Evolutionary conservation across 2,797 vertebrate genomes (phyloP), one percentile per base, ranked within the genome.

Genomic region (Rhadinocentrus ornatus): DNA sequence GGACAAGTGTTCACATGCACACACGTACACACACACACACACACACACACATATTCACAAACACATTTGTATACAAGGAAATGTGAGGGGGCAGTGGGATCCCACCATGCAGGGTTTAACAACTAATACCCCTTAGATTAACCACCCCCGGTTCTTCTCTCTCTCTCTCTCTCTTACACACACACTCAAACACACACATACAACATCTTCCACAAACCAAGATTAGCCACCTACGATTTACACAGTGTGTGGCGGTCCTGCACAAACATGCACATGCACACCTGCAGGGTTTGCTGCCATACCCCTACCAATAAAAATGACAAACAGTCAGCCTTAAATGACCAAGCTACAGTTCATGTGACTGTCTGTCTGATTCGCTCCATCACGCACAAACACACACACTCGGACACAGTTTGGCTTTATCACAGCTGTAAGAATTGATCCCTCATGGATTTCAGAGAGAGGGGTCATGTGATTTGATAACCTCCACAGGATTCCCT

Each of bases 381-480:
- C 75, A 69, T 67, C 80, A 65, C 39, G 60, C 64, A 59, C 57
- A 58, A 44, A 64, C 69, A 46, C 73, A 69, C 68, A 66, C 37
- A 70, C 35, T 63, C 11, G 62, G 77, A 71, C 75, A 78, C n/a
- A 58, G 66, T 66, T 60, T 26, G 67, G 72, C 77, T 86, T 81
- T 82, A 87, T 86, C 86, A 85, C 81, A 62, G 77, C 80, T 83
- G 77, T 88, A 90, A 86, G 94, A 95, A 96, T 92, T 93, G 95
- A 96, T 96, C 95, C 95, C 95, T 92, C 76, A 91, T 91, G 93
- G 91, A 95, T 95, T 95, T 93, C 87, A 79, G 87, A 89, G 89
- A 91, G 95, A 95, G 89, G 91, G 95, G 96, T 96, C 96, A 94
- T 52, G 88, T 93, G 94, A 96, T 95, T 94, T 96, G 96, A 98